Conservation (phyloP, 2,113 vertebrate genomes). For the Melanotaenia duboulayi region DNA sequence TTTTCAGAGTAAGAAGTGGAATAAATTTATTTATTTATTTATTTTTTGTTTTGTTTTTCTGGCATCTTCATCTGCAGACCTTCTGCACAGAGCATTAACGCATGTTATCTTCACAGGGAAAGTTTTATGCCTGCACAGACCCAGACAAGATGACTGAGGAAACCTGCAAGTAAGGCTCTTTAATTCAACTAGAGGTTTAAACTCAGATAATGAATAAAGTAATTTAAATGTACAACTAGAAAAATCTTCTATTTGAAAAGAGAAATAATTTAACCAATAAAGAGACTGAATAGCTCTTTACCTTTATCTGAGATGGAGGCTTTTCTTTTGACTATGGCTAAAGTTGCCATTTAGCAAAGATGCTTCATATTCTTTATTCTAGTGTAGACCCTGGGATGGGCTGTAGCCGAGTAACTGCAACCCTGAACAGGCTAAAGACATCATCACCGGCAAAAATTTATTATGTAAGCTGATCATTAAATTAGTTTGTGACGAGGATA, state of each 20-base stretch:
- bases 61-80: background rate
- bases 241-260: background rate
- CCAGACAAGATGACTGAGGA: conserved; percentile 87
- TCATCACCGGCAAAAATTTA: too few species aligned
- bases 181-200: background rate
- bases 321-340: too few species aligned
- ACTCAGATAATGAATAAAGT: background rate
- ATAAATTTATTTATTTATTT: background rate
- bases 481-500: too few species aligned
- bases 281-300: too few species aligned
- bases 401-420: too few species aligned
- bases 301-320: too few species aligned
- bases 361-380: too few species aligned
- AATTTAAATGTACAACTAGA: background rate
- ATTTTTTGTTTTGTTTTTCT: background rate
- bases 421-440: too few species aligned
- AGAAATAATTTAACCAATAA: background rate
- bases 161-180: conserved; percentile 86
- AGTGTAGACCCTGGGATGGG: too few species aligned
- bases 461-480: too few species aligned
- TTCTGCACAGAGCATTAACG: background rate
- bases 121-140: conserved; percentile 90
- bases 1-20: conserved; percentile 88
- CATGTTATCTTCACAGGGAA: conserved; percentile 81
- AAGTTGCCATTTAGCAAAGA: too few species aligned